A percentile compares a stretch with the other conserved stretches of the same genome.
phyloP scores from a whole-genome alignment of 2,113 vertebrate genomes.

The Lasiurus borealis region DNA sequence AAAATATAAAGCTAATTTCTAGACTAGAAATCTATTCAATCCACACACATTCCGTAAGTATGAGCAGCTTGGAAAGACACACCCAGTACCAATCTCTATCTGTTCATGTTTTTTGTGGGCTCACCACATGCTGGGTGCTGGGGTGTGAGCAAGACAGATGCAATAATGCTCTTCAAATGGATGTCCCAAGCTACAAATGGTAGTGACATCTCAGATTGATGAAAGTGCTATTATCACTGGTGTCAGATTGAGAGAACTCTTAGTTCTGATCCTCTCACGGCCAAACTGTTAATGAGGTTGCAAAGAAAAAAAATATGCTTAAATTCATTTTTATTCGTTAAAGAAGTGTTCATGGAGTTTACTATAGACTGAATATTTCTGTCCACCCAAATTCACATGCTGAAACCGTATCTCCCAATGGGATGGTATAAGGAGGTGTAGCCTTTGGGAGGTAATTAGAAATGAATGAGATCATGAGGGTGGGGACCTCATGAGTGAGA shows the following conservation, averaged over 20 bases:
- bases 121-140: neutral
- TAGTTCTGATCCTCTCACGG: neutral
- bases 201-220: neutral
- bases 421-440: neutral
- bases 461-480: neutral
- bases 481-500: neutral
- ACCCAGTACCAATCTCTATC: neutral
- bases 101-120: neutral
- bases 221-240: neutral
- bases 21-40: conserved; percentile 33
- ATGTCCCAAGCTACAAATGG: neutral
- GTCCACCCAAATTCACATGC: neutral
- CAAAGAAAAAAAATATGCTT: neutral
- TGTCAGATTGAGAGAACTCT: conserved; percentile 17
- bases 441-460: neutral
- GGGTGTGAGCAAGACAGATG: neutral
- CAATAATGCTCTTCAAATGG: neutral
- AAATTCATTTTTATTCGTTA: neutral
- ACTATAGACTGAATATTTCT: neutral
- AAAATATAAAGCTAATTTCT: conserved; percentile 43
- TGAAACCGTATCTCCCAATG: neutral
- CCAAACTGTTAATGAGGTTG: neutral
- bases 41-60: neutral
- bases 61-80: conserved; percentile 18
- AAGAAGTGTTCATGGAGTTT: neutral